Evolutionary conservation across 1,140 invertebrate species (phyloP), one percentile per base, ranked within the genome.

Genomic region (Drosophila malerkotliana): DNA sequence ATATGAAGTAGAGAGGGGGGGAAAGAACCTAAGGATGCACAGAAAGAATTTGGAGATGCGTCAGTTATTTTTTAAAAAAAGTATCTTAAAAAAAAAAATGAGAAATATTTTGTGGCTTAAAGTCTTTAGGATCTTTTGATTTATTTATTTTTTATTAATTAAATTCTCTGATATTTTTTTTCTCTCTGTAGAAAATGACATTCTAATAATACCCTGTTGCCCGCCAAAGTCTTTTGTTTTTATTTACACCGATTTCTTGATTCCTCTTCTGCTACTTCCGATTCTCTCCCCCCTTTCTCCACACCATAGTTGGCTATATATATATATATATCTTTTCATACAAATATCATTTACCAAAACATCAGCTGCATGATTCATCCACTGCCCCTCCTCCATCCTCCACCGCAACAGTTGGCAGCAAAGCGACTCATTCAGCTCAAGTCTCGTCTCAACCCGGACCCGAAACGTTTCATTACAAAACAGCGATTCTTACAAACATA

Each of bases 361-460:
- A 53, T 47, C 39, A 68, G 41, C 49, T 68, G 48, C 28, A 67
- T 67, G 62, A 68, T 21, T 66, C 63, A 66, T 66, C n/a, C 45
- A 18, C 24, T 4, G 28, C 15, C 41, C 41, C 62, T 44, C 58
- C 12, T 28, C 41, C 26, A 18, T 39, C 41, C 41, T 28, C 41
- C 24, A 18, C 18, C 58, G 18, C 58, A 63, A 63, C 62, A 49
- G 62, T 66, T 66, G 44, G 24, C 28, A 41, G 63, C 18, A 12
- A 45, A 15, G 15, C 58, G 45, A 66, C 44, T 66, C 58, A 66
- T 63, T 62, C 58, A 48, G 32, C 56, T 49, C 32, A 15, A 66
- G 63, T 30, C 63, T 32, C 15, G 32, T 28, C 18, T 18, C 18
- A 66, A 66, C 63, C 63, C 59, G 63, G 59, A 45, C 48, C 45